Evolutionary conservation across 1,140 invertebrate genomes (phyloP).

Genomic region (Thrips palmi): DNA sequence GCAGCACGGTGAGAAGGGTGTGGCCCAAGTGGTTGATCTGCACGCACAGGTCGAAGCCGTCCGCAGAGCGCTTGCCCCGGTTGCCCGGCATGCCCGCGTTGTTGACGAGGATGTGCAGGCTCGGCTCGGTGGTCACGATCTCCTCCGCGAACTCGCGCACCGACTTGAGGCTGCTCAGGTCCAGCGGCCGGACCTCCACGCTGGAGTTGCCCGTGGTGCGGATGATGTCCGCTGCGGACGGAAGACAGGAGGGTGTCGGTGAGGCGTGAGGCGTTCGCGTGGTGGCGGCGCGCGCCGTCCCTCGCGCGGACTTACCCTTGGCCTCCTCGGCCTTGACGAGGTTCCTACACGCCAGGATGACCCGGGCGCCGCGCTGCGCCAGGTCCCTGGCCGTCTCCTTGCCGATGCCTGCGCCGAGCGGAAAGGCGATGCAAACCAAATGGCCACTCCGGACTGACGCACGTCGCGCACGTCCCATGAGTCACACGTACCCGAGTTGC

Average conservation of each 20-base stretch:
- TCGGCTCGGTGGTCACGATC: conserved; percentile 40
- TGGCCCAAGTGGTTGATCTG: conserved; percentile 79
- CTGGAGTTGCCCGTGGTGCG: conserved; percentile 34
- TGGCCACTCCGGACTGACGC: no score
- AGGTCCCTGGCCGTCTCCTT: conserved; percentile 71
- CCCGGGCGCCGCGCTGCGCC: conserved; percentile 56
- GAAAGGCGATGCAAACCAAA: no score
- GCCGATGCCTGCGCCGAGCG: conserved; percentile 77
- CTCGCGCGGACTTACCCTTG: conserved; percentile 32
- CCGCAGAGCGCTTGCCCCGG: conserved; percentile 37
- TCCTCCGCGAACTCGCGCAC: conserved; percentile 50
- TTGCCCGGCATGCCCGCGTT: conserved; percentile 59
- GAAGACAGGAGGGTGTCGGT: no score
- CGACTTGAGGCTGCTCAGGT: conserved; percentile 49
- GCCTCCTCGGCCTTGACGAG: conserved; percentile 46
- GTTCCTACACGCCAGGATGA: conserved; percentile 84
- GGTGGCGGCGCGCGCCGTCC: no score
- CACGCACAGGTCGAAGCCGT: conserved; percentile 73
- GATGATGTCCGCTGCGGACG: conserved; percentile 33
- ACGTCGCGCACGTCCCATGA: no score
- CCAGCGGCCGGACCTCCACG: conserved; percentile 41
- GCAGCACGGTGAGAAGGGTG: conserved; percentile 57
- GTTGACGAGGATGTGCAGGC: conserved; percentile 62
- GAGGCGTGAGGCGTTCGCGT: no score
- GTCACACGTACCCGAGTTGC: no score